Evolutionary conservation across 1,140 invertebrate genomes (phyloP).

Genomic region (Pseudomyrmex gracilis): DNA sequence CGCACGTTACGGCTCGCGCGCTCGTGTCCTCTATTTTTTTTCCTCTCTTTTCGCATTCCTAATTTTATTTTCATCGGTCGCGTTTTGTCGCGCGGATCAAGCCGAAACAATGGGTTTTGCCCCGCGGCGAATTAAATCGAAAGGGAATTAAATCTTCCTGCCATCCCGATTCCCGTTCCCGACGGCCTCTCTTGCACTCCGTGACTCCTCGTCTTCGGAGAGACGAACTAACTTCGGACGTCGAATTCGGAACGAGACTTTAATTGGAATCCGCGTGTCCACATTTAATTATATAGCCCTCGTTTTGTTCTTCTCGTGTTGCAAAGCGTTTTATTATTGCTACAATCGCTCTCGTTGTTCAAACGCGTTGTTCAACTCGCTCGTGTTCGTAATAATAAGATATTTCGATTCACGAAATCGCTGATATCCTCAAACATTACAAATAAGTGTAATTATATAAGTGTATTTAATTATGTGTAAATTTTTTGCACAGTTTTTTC

Average conservation of each 20-base stretch:
- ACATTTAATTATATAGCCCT: slow-evolving; percentile 52
- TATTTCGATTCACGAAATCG: too few species aligned
- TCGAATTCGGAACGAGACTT: slow-evolving; percentile 49
- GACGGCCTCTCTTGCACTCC: background rate
- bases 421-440: too few species aligned
- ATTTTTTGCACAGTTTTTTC: too few species aligned
- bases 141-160: slow-evolving; percentile 61
- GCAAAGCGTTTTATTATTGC: slow-evolving; percentile 19
- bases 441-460: too few species aligned
- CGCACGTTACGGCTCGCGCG: slow-evolving; percentile 20
- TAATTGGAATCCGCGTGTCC: slow-evolving; percentile 66
- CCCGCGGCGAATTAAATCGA: slow-evolving; percentile 60
- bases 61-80: slow-evolving; percentile 59
- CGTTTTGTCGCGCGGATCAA: slow-evolving; percentile 15
- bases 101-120: slow-evolving; percentile 18
- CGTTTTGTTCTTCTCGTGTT: background rate
- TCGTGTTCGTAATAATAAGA: too few species aligned
- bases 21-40: slow-evolving; percentile 8
- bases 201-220: slow-evolving; percentile 38
- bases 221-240: slow-evolving; percentile 12
- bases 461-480: too few species aligned
- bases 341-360: background rate
- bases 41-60: slow-evolving; percentile 58
- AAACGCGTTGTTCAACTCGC: background rate
- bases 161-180: background rate